Evolutionary conservation across 2,113 vertebrate genomes (phyloP), one percentile per base, ranked within the genome.

Genomic region (Carassius auratus): DNA sequence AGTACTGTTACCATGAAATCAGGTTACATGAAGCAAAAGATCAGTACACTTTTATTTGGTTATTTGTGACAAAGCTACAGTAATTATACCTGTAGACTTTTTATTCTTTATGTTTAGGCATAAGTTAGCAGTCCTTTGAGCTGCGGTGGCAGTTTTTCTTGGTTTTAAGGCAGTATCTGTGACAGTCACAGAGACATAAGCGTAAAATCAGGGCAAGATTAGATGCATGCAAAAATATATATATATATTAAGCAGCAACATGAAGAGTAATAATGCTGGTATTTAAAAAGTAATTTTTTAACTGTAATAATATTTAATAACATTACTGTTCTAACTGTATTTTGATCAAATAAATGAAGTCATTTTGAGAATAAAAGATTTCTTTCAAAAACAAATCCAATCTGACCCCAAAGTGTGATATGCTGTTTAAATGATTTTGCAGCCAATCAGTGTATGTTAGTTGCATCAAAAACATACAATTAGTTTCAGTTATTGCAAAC

Each of bases 91-190:
- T 94, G 87, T 84, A 33, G 88, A 78, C 81, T 90, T 92, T 85
- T 91, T 92, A 91, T 84, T 75, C 80, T 91, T 91, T 89, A 91
- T 74, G 87, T 84, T 92, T 89, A 90, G 4, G 77, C 92, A 93
- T 90, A 90, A 91, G 71, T 48, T 89, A 92, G 84, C 87, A 89
- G 83, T 88, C 91, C 33, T 68, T 87, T 90, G 76, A 86, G 87
- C 23, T 80, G 33, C n/a, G 21, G n/a, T 62, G 5, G 45, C 64
- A 81, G 73, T 87, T 90, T 85, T 91, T 87, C 80, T 84, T 89
- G 89, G 85, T 87, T 86, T 91, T 87, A 61, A 90, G 68, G 83
- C 84, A 89, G 81, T 62, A 12, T 71, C 45, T 81, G 10, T 74
- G 36, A 45, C 48, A 78, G 33, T 57, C 68, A 81, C 9, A 81